A percentile compares a stretch with the other conserved stretches of the same genome.
Evolutionary conservation across 1,140 invertebrate species (phyloP).

Genomic region (Drosophila triauraria): DNA sequence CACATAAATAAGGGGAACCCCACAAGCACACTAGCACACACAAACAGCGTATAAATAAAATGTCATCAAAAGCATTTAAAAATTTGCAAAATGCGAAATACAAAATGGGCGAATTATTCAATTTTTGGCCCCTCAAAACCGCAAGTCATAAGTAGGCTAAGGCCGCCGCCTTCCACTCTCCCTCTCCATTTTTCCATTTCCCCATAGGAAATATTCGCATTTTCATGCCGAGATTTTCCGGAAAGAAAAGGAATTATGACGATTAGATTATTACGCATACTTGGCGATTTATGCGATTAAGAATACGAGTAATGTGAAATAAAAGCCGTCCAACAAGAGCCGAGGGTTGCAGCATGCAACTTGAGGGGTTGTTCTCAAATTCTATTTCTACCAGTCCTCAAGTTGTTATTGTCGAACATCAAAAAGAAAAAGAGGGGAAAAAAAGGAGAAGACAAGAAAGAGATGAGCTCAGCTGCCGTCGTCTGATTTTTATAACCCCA

Average conservation of each 20-base stretch:
- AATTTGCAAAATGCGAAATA: conserved; percentile 67
- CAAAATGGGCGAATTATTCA: conserved; percentile 68
- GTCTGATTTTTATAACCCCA: conserved; percentile 52
- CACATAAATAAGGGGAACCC: conserved; percentile 56
- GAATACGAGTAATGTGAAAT: conserved; percentile 45
- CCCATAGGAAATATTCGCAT: conserved; percentile 9
- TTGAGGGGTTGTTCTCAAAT: conserved; percentile 21
- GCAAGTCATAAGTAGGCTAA: conserved; percentile 62
- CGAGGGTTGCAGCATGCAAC: conserved; percentile 45
- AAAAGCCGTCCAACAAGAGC: conserved; percentile 37
- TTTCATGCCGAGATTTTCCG: conserved; percentile 65
- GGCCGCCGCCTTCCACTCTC: neutral
- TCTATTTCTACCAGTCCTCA: conserved; percentile 9
- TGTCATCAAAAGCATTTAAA: conserved; percentile 80
- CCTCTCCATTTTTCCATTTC: too few relatives aligned
- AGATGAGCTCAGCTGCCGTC: conserved; percentile 69
- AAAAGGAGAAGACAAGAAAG: conserved; percentile 4
- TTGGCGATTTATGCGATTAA: conserved; percentile 79
- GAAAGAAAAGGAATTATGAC: conserved; percentile 65
- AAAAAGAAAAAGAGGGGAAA: conserved; percentile 3
- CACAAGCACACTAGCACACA: conserved; percentile 6
- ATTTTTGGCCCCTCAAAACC: conserved; percentile 36
- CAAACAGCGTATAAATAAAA: conserved; percentile 55
- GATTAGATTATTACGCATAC: conserved; percentile 83
- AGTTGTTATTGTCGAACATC: conserved; percentile 65